Conservation (phyloP, 2,797 vertebrate genomes). For the Allobates femoralis region DNA sequence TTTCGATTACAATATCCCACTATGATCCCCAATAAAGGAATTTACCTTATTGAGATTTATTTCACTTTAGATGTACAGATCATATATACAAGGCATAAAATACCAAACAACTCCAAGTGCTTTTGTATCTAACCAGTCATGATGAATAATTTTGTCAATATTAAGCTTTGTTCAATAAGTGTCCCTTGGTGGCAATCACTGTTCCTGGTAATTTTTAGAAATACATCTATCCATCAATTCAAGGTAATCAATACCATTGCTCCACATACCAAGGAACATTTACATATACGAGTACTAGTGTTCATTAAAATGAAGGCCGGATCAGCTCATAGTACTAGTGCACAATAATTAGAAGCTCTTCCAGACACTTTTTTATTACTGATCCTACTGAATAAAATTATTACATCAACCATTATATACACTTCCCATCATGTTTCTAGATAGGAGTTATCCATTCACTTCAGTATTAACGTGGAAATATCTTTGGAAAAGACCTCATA, state of each 20-base stretch:
- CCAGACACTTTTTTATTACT: neutral
- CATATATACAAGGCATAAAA: neutral
- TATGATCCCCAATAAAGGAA: neutral
- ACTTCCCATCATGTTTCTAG: neutral
- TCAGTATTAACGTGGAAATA: constrained; percentile 5
- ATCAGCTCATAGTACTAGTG: too few relatives aligned
- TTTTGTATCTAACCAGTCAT: neutral
- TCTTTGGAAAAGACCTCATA: neutral
- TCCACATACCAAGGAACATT: neutral
- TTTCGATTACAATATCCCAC: neutral
- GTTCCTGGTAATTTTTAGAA: constrained; percentile 8
- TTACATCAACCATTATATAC: neutral
- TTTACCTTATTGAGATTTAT: neutral
- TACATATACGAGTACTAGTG: neutral
- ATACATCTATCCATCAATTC: constrained; percentile 42
- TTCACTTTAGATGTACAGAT: neutral
- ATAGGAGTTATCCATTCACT: constrained; percentile 11
- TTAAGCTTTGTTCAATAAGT: constrained; percentile 10
- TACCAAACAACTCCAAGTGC: neutral
- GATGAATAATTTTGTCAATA: constrained; percentile 44
- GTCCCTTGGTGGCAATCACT: constrained; percentile 21
- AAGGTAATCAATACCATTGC: constrained; percentile 30
- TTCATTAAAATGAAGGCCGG: neutral
- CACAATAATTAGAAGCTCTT: neutral
- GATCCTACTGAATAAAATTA: neutral